Evolutionary conservation across 2,888 invertebrate genomes (phyloP).

Genomic region (Tryphoninae sp.): DNA sequence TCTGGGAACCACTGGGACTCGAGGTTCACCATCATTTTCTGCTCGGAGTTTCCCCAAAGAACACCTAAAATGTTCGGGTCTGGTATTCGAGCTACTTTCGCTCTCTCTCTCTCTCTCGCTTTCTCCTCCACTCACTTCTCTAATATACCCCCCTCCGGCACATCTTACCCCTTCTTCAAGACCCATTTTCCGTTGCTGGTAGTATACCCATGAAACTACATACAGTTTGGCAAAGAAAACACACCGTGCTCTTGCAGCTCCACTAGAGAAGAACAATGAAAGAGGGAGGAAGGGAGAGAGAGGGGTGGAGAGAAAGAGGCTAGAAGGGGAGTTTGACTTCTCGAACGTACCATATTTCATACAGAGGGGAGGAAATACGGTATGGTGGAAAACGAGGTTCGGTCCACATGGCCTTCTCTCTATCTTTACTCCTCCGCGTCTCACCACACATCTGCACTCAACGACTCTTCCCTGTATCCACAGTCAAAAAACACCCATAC

Average conservation of each 20-base stretch:
- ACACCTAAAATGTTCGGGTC: slow-evolving; percentile 13
- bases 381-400: slow-evolving; percentile 7
- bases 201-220: slow-evolving; percentile 31
- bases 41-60: not conserved
- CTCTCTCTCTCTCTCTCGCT: slow-evolving; percentile 1
- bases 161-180: not conserved
- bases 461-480: not conserved
- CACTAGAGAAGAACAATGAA: not conserved
- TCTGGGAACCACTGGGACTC: slow-evolving; percentile 40
- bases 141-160: slow-evolving; percentile 17
- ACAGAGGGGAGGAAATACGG: slow-evolving; percentile 17
- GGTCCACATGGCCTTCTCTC: not conserved
- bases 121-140: not conserved
- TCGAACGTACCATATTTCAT: slow-evolving; percentile 40
- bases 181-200: slow-evolving; percentile 16
- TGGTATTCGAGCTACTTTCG: slow-evolving; percentile 14
- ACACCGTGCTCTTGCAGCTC: not conserved
- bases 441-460: slow-evolving; percentile 29
- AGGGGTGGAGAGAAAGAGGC: not conserved
- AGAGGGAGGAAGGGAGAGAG: not conserved
- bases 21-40: slow-evolving; percentile 27
- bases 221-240: slow-evolving; percentile 19
- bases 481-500: slow-evolving; percentile 10
- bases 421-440: slow-evolving; percentile 4
- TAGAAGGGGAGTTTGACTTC: slow-evolving; percentile 34